A percentile compares a stretch with the other conserved stretches of the same genome.
Evolutionary conservation across 1,140 invertebrate species (phyloP).

Genomic region (Bacillus rossius): DNA sequence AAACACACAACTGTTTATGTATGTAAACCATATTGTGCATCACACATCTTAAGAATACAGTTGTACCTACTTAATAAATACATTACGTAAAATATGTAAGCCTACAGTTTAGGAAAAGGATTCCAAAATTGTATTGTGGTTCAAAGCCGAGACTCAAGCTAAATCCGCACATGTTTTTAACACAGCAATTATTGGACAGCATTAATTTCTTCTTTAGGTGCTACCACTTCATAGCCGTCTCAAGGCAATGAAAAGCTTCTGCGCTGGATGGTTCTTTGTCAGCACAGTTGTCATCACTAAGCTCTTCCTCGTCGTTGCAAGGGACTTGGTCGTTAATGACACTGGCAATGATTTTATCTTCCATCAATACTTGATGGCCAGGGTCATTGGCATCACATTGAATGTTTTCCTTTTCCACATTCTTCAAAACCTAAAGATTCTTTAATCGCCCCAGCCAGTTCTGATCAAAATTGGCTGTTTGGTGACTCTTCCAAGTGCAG

Average conservation of each 20-base stretch:
- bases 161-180: conserved; percentile 17
- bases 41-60: too few species aligned
- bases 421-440: conserved; percentile 14
- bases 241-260: conserved; percentile 4
- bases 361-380: conserved; percentile 10
- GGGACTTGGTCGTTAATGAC: not conserved
- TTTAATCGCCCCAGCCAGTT: conserved; percentile 11
- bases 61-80: too few species aligned
- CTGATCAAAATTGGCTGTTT: conserved; percentile 9
- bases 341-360: conserved; percentile 8
- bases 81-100: too few species aligned
- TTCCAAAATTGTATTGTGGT: too few species aligned
- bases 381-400: conserved; percentile 13
- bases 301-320: conserved; percentile 5
- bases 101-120: too few species aligned
- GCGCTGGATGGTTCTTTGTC: conserved; percentile 5
- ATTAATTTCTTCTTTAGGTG: conserved; percentile 17
- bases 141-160: too few species aligned
- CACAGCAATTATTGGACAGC: conserved; percentile 17
- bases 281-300: not conserved
- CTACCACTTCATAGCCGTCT: conserved; percentile 19
- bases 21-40: too few species aligned
- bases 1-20: too few species aligned
- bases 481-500: too few species aligned
- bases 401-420: conserved; percentile 12